phyloP scores from a whole-genome alignment of 2,797 vertebrate species.

The Poecilia picta region DNA sequence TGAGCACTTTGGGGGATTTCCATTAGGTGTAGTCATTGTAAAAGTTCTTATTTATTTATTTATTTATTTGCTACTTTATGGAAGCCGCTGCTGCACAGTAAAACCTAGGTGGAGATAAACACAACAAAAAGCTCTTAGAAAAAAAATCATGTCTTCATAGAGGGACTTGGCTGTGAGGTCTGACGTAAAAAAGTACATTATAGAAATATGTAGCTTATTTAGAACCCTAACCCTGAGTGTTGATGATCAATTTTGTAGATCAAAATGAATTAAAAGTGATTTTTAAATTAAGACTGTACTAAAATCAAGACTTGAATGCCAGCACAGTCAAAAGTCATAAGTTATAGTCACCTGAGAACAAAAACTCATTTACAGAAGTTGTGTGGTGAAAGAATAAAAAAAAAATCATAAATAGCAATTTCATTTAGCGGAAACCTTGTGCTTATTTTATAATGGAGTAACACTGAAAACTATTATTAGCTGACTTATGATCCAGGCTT shows the following conservation, averaged over 20 bases:
- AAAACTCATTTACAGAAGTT: background rate
- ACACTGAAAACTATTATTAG: background rate
- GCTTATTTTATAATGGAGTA: background rate
- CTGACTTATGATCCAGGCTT: background rate
- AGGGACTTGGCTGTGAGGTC: conserved; percentile 35
- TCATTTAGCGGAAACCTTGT: background rate
- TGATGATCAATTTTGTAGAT: background rate
- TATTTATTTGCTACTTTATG: conserved; percentile 7
- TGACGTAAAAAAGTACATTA: conserved; percentile 25
- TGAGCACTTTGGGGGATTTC: conserved; percentile 39
- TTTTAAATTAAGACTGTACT: background rate
- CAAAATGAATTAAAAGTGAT: background rate
- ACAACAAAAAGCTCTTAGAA: conserved; percentile 47
- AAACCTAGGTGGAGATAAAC: conserved; percentile 41
- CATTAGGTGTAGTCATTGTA: conserved; percentile 32
- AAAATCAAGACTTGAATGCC: background rate
- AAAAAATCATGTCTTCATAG: conserved; percentile 49
- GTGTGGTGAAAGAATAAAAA: background rate
- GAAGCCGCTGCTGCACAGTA: conserved; percentile 42
- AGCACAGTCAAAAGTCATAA: background rate
- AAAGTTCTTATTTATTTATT: conserved; percentile 35
- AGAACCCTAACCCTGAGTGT: background rate
- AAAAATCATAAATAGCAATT: background rate
- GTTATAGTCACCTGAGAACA: background rate
- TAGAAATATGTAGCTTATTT: background rate